Evolutionary conservation across 2,113 vertebrate genomes (phyloP).

Genomic region (Eupsittula cactorum): DNA sequence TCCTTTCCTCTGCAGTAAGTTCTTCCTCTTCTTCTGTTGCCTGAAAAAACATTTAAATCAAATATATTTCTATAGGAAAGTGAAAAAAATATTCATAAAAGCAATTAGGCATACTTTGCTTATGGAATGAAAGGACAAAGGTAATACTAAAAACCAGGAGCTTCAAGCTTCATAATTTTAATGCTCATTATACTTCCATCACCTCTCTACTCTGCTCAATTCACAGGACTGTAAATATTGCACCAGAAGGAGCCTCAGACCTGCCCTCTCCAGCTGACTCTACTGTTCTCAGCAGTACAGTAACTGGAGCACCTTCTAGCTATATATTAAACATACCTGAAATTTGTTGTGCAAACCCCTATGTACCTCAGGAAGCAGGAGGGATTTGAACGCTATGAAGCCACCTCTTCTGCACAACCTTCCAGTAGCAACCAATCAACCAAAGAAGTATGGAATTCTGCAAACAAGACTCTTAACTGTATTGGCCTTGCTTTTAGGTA

Average conservation of each 20-base stretch:
- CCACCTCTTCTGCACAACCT: neutral
- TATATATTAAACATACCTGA: neutral
- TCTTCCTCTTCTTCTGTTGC: neutral
- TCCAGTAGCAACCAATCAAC: neutral
- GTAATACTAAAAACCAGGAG: neutral
- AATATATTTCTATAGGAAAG: neutral
- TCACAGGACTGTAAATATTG: neutral
- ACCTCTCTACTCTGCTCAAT: neutral
- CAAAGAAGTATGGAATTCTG: neutral
- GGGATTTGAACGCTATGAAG: neutral
- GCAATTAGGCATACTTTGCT: neutral
- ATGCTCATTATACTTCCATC: neutral
- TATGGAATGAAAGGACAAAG: neutral
- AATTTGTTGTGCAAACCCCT: neutral
- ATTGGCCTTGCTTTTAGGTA: neutral
- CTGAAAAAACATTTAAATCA: constrained; percentile 22
- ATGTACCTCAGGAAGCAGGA: neutral
- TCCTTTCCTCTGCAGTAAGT: constrained; percentile 66
- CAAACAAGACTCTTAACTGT: neutral
- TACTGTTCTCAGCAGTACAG: neutral
- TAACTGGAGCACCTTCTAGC: neutral
- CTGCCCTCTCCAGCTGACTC: rapidly evolving
- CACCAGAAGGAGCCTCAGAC: neutral
- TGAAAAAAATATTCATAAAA: neutral
- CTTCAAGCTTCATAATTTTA: neutral